Percentiles rank a stretch among this genome's conserved stretches.
phyloP scores from a whole-genome alignment of 2,888 invertebrate species.

The Brachypalpus laphriformis region DNA sequence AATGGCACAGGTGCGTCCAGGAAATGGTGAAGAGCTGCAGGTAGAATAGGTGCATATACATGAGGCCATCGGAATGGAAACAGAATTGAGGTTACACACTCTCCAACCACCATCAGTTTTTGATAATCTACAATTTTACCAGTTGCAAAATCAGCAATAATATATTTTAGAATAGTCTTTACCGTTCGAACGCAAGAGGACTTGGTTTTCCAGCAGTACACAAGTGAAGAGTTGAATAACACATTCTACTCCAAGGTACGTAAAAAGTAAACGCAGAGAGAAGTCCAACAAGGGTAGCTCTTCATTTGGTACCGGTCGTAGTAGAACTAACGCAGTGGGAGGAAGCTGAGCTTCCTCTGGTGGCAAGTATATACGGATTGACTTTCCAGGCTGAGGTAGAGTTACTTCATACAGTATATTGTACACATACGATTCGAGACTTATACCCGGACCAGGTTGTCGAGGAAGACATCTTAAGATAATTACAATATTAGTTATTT shows the following conservation, averaged over 20 bases:
- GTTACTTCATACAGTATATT: conserved; percentile 97
- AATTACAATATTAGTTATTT: conserved; percentile 22
- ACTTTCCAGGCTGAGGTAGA: conserved; percentile 94
- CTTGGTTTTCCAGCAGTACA: conserved; percentile 97
- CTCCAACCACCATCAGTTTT: conserved; percentile 97
- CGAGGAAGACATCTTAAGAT: conserved; percentile 91
- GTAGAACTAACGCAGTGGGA: conserved; percentile 87
- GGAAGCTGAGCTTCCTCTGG: conserved; percentile 88
- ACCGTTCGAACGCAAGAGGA: conserved; percentile 96
- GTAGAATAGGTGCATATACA: conserved; percentile 99
- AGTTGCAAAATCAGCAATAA: too few relatives aligned
- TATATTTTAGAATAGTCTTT: conserved; percentile 72
- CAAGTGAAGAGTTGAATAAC: conserved; percentile 97
- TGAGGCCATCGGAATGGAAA: conserved; percentile 99
- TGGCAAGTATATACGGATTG: conserved; percentile 90
- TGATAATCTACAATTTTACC: conserved; percentile 91
- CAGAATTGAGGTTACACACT: conserved; percentile 93
- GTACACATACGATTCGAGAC: conserved; percentile 97
- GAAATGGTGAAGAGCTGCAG: conserved; percentile 96
- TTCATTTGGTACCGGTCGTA: conserved; percentile 89
- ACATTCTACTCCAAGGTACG: conserved; percentile 94
- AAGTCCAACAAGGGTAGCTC: conserved; percentile 98
- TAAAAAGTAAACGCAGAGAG: conserved; percentile 93
- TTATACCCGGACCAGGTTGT: conserved; percentile 89
- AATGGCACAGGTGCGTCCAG: conserved; percentile 99